Evolutionary conservation across 2,888 invertebrate genomes (phyloP).

Genomic region (Therioaphis trifolii): DNA sequence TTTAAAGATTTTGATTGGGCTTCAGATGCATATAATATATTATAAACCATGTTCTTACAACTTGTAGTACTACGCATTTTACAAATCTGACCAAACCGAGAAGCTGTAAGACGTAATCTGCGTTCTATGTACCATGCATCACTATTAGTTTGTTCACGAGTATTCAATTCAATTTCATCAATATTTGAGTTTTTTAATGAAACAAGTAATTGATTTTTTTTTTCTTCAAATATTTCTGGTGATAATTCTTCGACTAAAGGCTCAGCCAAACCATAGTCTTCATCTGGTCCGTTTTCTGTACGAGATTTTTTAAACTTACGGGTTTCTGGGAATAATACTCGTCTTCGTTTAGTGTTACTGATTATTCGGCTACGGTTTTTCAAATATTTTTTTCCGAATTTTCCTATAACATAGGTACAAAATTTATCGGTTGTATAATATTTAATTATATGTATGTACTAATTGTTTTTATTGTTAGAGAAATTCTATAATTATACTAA

Average conservation of each 20-base stretch:
- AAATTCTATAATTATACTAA: no score
- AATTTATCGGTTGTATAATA: no score
- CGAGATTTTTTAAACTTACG: no score
- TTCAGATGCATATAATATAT: slow-evolving; percentile 13
- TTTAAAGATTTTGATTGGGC: slow-evolving; percentile 6
- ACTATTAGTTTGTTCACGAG: neutral
- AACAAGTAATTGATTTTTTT: slow-evolving; percentile 8
- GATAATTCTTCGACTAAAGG: neutral
- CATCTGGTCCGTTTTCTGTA: no score
- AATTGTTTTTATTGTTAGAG: no score
- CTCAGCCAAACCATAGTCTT: no score
- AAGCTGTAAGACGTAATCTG: slow-evolving; percentile 7
- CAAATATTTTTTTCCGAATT: no score
- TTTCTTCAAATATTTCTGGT: neutral
- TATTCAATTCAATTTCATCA: slow-evolving; percentile 1
- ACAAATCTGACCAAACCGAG: slow-evolving; percentile 16
- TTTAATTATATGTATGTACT: no score
- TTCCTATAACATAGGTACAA: no score
- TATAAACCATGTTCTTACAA: slow-evolving; percentile 16
- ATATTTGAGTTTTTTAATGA: neutral
- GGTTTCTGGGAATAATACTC: no score
- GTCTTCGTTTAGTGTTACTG: no score
- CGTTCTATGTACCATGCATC: neutral
- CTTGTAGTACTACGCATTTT: neutral
- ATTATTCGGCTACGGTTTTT: no score